Base-by-base conservation (phyloP, 2,113 vertebrate species). In the Himantopus leucocephalus region DNA sequence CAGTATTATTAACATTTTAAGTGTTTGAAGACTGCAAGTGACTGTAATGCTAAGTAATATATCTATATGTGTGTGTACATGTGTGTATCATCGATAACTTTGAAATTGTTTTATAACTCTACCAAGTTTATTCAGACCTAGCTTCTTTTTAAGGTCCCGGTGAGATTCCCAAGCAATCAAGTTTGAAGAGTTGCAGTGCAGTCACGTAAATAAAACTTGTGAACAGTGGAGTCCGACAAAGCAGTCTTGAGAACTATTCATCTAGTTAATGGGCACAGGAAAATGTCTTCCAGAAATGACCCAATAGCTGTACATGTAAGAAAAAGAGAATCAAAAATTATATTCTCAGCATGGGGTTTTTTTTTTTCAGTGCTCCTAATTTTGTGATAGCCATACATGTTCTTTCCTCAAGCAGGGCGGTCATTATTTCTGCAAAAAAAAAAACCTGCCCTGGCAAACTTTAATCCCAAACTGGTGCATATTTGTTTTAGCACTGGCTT, bases 111-210 rank as follows among this genome's bases (percentile, higher is more conserved):
- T 89, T 94, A 55, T 70, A 85, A 62, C 15, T 91, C 53, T 45
- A 59, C 12, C 14, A 73, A 30, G 14, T 58, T 80, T 92, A n/a
- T 64, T 86, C 76, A 90, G 53, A 74, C 24, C 17, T 73, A 87
- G 18, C 39, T 85, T 85, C 48, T 78, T 88, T 96, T 94, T 66
- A 70, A 87, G 77, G 41, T 47, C 72, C n/a, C 75, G 63, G 29
- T 73, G 80, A 95, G 70, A 76, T 82, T 87, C 13, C 19, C 39
- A 66, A 55, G 71, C n/a, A 90, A 82, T 85, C n/a, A 48, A 48
- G 73, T 91, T 72, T 94, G 84, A 96, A 85, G 84, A 72, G 53
- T 86, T 81, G 55, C 67, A 90, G 78, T 63, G 39, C 63, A 93
- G 77, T 88, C 81, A 39, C 70, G 71, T 80, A 91, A 89, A 82